Conservation (phyloP, 2,797 vertebrate species). For the Phyllotis vaccarum region DNA sequence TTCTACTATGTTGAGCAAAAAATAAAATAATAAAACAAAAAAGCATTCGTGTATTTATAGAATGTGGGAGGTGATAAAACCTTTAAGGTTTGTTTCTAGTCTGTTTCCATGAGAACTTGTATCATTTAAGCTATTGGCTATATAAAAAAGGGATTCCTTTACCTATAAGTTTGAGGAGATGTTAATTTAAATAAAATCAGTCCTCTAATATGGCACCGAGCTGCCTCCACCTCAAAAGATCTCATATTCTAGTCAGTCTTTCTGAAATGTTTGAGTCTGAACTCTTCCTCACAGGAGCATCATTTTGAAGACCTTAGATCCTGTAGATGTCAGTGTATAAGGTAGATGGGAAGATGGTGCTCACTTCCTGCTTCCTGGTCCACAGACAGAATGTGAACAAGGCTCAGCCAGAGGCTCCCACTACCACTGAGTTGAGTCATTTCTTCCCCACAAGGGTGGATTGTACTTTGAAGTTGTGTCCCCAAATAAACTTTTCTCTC, state of each 20-base stretch:
- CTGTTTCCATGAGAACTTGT: neutral
- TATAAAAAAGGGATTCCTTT: neutral
- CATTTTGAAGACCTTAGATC: neutral
- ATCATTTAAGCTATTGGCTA: neutral
- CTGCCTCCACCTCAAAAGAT: neutral
- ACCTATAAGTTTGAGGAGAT: constrained; percentile 17
- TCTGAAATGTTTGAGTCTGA: neutral
- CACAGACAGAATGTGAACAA: neutral
- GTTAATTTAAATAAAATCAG: constrained; percentile 46
- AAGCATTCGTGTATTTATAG: neutral
- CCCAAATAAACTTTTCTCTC: neutral
- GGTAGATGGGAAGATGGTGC: neutral
- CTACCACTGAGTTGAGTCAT: neutral
- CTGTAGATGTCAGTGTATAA: neutral
- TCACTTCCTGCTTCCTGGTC: neutral
- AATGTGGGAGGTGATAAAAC: constrained; percentile 12
- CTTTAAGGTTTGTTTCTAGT: constrained; percentile 23
- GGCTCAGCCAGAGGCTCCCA: neutral
- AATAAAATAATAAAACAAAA: neutral
- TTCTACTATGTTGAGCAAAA: neutral
- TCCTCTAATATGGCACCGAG: neutral
- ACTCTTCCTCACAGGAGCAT: neutral
- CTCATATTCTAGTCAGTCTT: neutral
- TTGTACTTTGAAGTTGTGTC: neutral
- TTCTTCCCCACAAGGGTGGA: neutral